These are phyloP conservation scores for Chrysemys picta DNA, from an alignment of 2,113 vertebrate genomes.

Conservation along the genomic window DNA sequence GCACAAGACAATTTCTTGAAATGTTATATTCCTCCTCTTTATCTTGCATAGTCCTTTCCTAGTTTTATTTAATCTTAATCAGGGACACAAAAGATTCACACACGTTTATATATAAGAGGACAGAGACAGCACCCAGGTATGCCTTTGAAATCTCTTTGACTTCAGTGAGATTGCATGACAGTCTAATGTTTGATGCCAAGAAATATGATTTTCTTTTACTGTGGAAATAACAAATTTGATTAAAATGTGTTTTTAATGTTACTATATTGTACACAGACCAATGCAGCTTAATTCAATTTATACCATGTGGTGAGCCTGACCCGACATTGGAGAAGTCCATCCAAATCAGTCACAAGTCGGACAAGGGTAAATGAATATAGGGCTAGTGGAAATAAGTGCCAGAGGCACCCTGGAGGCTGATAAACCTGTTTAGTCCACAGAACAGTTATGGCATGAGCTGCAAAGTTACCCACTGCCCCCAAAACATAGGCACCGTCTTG, in stretches of 20 bases:
- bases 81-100: background rate
- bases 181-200: constrained; percentile 10
- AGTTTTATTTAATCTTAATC: background rate
- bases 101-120: background rate
- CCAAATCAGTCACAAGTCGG: constrained; percentile 28
- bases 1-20: constrained; percentile 43
- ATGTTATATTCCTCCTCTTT: constrained; percentile 54
- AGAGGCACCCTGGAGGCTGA: constrained; percentile 30
- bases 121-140: constrained; percentile 9
- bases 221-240: constrained; percentile 45
- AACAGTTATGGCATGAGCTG: background rate
- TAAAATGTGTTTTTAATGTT: constrained; percentile 46
- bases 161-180: constrained; percentile 1
- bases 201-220: constrained; percentile 54
- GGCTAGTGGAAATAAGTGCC: constrained; percentile 11
- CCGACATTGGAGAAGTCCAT: constrained; percentile 41
- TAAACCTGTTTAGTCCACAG: background rate
- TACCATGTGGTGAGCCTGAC: constrained; percentile 19
- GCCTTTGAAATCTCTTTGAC: background rate
- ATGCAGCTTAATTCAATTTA: constrained; percentile 30
- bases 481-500: background rate
- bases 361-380: background rate
- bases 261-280: constrained; percentile 7
- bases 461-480: background rate
- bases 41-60: background rate